Evolutionary conservation across 2,888 invertebrate species (phyloP).

Genomic region (Mylabris sibirica): DNA sequence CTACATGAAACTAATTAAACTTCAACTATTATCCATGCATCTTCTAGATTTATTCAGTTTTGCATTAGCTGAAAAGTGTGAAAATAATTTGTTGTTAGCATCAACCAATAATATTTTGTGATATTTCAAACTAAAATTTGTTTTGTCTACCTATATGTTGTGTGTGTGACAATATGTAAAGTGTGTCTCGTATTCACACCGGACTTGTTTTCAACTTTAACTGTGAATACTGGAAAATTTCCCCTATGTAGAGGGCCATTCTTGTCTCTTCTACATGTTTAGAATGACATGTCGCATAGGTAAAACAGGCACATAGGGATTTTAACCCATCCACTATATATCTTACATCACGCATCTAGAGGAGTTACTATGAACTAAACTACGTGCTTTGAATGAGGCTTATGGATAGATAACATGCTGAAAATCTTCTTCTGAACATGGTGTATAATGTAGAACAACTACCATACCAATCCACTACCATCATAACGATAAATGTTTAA

Average conservation of each 20-base stretch:
- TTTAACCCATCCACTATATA: constrained; percentile 26
- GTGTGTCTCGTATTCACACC: neutral
- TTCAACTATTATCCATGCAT: constrained; percentile 33
- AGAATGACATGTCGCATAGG: constrained; percentile 40
- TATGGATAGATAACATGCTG: constrained; percentile 29
- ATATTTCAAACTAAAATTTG: too few species aligned
- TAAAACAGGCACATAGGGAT: constrained; percentile 36
- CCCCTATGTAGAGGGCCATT: constrained; percentile 17
- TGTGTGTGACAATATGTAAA: neutral
- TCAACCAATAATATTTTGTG: too few species aligned
- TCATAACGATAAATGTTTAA: neutral
- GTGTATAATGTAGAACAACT: neutral
- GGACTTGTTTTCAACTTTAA: constrained; percentile 25
- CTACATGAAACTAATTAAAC: constrained; percentile 39
- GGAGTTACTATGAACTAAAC: constrained; percentile 38
- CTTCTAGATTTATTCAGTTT: constrained; percentile 13
- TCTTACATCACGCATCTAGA: constrained; percentile 42
- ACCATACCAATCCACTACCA: neutral
- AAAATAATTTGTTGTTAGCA: too few species aligned
- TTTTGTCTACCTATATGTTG: too few species aligned
- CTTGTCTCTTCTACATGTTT: constrained; percentile 34
- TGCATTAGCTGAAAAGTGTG: neutral
- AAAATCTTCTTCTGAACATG: neutral
- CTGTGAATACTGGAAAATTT: constrained; percentile 27
- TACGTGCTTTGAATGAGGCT: constrained; percentile 40